Percentiles rank a stretch among this genome's conserved stretches.
Evolutionary conservation across 2,113 vertebrate species (phyloP).

Genomic region (Pantherophis guttatus): DNA sequence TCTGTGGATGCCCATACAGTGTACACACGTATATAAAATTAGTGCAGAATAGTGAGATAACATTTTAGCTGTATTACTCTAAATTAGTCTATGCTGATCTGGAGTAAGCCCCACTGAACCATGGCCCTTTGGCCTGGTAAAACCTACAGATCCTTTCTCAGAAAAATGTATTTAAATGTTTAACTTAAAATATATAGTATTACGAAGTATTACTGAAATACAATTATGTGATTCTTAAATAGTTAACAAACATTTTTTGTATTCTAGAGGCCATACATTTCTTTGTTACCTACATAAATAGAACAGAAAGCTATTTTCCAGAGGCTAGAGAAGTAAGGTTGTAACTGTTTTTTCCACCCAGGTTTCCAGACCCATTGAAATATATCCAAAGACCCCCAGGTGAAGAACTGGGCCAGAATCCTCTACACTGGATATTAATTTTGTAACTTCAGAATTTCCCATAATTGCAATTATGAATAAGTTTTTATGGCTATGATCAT

Average conservation of each 20-base stretch:
- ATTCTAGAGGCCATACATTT: not conserved
- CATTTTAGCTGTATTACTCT: not conserved
- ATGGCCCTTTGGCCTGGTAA: not conserved
- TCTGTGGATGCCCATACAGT: not conserved
- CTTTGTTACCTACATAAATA: not conserved
- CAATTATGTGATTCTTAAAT: not conserved
- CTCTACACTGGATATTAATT: conserved; percentile 21
- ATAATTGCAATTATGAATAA: conserved; percentile 36
- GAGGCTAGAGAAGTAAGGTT: not conserved
- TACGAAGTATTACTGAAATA: not conserved
- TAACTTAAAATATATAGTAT: not conserved
- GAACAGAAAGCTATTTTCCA: not conserved
- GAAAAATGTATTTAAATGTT: not conserved
- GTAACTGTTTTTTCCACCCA: not conserved
- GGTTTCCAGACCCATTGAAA: not conserved
- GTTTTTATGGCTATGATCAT: conserved; percentile 34
- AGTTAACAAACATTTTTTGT: not conserved
- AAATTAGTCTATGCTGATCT: not conserved
- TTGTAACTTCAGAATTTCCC: conserved; percentile 32
- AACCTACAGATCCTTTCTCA: not conserved
- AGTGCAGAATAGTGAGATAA: not conserved
- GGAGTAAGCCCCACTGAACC: not conserved
- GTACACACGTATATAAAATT: not conserved
- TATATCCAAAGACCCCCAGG: not conserved
- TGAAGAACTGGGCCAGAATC: not conserved